Evolutionary conservation across 2,888 invertebrate species (phyloP).

Genomic region (Conus canariensis): DNA sequence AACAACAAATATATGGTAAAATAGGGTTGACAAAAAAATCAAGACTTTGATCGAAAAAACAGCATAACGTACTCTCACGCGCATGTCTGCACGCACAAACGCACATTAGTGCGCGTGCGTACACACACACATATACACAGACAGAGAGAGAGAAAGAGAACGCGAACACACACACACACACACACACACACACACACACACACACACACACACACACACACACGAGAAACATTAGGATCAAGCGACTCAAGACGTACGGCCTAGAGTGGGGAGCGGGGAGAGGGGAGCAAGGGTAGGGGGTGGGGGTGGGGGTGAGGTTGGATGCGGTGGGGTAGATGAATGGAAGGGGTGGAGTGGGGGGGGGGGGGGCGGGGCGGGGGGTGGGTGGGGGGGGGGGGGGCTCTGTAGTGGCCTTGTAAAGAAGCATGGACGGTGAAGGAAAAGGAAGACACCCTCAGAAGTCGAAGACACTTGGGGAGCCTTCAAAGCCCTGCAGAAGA

Average conservation of each 20-base stretch:
- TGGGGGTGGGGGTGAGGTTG: too few relatives aligned
- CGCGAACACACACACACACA: background rate
- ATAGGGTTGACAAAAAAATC: background rate
- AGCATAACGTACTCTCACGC: background rate
- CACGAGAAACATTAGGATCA: too few relatives aligned
- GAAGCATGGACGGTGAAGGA: too few relatives aligned
- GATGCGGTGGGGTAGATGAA: too few relatives aligned
- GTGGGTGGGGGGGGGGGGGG: background rate
- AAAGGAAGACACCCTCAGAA: too few relatives aligned
- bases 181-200: too few relatives aligned
- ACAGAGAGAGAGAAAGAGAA: background rate
- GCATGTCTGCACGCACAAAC: background rate
- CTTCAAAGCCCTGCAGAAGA: background rate
- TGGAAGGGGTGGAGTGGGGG: background rate
- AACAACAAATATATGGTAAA: too few relatives aligned
- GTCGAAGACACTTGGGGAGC: background rate
- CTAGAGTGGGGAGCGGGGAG: too few relatives aligned
- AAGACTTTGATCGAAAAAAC: background rate
- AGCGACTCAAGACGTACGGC: too few relatives aligned
- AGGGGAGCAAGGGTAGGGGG: too few relatives aligned
- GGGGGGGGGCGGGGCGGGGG: background rate
- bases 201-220: too few relatives aligned
- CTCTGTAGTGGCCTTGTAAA: too few relatives aligned
- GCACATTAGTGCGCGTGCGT: background rate
- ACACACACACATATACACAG: background rate